These are phyloP conservation scores for Camelus bactrianus DNA, from an alignment of 2,113 vertebrate species.

Conservation along the genomic window DNA sequence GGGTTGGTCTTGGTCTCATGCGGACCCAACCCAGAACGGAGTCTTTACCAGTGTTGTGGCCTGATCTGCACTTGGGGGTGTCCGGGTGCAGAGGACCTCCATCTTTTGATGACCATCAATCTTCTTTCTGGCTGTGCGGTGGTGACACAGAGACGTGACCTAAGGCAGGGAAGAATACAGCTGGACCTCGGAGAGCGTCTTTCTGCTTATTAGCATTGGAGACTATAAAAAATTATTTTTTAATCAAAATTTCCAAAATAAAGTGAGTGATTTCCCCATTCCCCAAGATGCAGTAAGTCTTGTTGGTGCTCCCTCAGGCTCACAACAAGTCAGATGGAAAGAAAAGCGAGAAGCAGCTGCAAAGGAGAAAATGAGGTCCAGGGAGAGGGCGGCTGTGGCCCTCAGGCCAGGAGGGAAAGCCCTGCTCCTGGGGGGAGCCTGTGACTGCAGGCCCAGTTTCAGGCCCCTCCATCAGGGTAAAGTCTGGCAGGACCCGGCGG, in stretches of 20 bases:
- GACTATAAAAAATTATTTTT: slow-evolving; percentile 79
- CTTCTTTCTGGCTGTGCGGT: slow-evolving; percentile 1
- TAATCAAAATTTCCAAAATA: slow-evolving; percentile 81
- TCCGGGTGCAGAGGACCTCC: accelerated
- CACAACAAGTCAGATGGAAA: slow-evolving; percentile 47
- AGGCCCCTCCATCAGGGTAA: background rate
- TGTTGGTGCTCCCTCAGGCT: slow-evolving; percentile 53
- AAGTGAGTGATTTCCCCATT: slow-evolving; percentile 76
- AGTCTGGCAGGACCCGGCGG: background rate
- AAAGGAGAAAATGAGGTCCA: background rate
- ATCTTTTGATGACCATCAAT: background rate
- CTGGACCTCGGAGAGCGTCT: slow-evolving; percentile 32
- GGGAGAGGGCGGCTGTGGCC: background rate
- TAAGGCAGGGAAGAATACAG: slow-evolving; percentile 60
- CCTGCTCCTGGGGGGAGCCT: background rate
- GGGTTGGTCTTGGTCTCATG: slow-evolving; percentile 14
- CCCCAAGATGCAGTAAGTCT: slow-evolving; percentile 49
- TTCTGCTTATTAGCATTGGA: slow-evolving; percentile 63
- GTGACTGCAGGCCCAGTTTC: background rate
- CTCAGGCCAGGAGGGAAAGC: accelerated
- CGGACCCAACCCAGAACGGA: background rate
- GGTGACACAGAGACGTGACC: background rate
- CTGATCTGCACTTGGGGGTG: background rate
- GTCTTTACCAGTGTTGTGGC: background rate
- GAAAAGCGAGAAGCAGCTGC: slow-evolving; percentile 49